Evolutionary conservation across 1,140 invertebrate species (phyloP).

Genomic region (Aporrectodea caliginosa): DNA sequence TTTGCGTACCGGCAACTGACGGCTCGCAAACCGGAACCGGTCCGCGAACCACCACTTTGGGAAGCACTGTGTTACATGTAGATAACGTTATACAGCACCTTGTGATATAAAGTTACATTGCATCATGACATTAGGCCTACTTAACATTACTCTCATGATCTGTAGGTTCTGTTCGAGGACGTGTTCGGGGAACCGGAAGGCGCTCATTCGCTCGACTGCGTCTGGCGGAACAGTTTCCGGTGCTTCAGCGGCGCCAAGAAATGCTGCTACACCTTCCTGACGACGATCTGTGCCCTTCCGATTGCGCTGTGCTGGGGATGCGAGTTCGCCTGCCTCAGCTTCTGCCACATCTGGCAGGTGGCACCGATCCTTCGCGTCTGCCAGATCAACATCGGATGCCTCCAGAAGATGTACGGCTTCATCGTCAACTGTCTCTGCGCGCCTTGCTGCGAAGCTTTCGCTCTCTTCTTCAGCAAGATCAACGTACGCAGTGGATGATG

Average conservation of each 20-base stretch:
- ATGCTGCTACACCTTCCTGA: slow-evolving; percentile 68
- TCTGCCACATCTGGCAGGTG: slow-evolving; percentile 57
- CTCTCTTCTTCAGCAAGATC: slow-evolving; percentile 65
- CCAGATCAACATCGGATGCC: slow-evolving; percentile 63
- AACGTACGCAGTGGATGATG: slow-evolving; percentile 49
- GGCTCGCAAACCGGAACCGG: no score
- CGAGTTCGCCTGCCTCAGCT: slow-evolving; percentile 70
- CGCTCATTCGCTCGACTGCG: slow-evolving; percentile 68
- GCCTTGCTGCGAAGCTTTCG: slow-evolving; percentile 63
- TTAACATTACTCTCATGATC: slow-evolving; percentile 5
- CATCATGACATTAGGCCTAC: no score
- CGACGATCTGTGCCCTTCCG: slow-evolving; percentile 65
- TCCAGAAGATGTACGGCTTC: slow-evolving; percentile 60
- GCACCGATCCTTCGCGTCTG: slow-evolving; percentile 45
- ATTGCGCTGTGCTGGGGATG: slow-evolving; percentile 67
- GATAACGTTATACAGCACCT: no score
- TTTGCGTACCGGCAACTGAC: no score
- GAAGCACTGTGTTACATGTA: no score
- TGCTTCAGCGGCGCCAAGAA: slow-evolving; percentile 68
- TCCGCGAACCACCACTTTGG: no score
- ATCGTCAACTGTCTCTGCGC: slow-evolving; percentile 63
- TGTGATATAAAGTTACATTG: no score
- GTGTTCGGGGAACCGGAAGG: slow-evolving; percentile 73
- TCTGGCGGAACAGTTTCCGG: slow-evolving; percentile 67
- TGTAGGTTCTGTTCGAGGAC: slow-evolving; percentile 64